Conservation (phyloP, 30 jellyfish, hydroid and myxozoan genomes). For the Cassiopea andromeda region DNA sequence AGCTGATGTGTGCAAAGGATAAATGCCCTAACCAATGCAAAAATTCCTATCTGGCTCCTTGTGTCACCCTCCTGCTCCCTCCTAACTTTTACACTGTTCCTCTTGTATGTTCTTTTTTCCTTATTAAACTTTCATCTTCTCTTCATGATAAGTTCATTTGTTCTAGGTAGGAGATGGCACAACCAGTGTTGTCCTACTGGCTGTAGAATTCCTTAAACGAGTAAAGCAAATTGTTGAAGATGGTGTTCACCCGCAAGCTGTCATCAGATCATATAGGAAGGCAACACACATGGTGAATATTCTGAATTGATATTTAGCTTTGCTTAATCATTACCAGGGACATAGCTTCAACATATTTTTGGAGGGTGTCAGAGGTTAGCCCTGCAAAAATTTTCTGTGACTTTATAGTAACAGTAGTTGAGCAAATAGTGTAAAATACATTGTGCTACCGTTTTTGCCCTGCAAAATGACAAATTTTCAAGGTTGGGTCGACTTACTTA, state of each 20-base stretch:
- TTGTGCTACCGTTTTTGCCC: too few relatives aligned
- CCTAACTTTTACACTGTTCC: background rate
- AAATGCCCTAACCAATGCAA: too few relatives aligned
- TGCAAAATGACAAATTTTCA: too few relatives aligned
- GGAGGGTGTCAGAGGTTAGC: too few relatives aligned
- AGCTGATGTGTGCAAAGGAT: too few relatives aligned
- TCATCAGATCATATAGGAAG: conserved; percentile 88
- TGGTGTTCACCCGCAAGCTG: conserved; percentile 97
- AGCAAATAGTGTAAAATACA: too few relatives aligned
- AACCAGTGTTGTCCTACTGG: conserved; percentile 92
- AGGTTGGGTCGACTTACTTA: too few relatives aligned
- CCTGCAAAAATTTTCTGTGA: too few relatives aligned
- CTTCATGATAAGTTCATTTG: background rate
- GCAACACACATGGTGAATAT: conserved; percentile 89
- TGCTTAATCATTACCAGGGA: background rate
- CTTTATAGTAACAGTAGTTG: too few relatives aligned
- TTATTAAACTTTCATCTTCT: background rate
- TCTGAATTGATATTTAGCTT: background rate
- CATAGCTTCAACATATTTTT: too few relatives aligned
- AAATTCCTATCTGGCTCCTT: too few relatives aligned
- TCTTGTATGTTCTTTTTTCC: background rate
- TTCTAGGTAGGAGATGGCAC: conserved; percentile 99
- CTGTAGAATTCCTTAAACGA: conserved; percentile 94
- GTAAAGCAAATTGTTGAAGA: conserved; percentile 92
- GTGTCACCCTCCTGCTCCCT: too few relatives aligned